Evolutionary conservation across 2,113 vertebrate species (phyloP).

Genomic region (Hydropotes inermis): DNA sequence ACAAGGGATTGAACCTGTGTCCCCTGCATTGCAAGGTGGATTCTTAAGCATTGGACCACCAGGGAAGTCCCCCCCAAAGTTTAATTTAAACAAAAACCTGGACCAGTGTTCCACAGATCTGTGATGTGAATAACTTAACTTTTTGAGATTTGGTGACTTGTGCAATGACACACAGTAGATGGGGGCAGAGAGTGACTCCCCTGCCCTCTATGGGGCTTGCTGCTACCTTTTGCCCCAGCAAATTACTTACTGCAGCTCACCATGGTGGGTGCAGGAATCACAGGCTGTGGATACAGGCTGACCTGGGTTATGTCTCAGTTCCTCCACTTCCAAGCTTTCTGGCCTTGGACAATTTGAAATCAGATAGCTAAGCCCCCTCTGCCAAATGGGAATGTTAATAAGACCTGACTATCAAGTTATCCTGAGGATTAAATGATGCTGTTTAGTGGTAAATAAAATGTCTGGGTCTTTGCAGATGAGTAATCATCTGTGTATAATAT

Average conservation of each 20-base stretch:
- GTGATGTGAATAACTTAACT: neutral
- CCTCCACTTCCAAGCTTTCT: neutral
- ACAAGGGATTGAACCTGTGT: neutral
- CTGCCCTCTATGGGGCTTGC: neutral
- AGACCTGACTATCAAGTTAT: neutral
- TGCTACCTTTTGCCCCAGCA: neutral
- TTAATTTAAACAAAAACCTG: neutral
- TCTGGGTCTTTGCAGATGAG: neutral
- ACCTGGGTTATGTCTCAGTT: neutral
- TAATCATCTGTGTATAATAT: neutral
- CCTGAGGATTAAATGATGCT: neutral
- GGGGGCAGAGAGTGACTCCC: neutral
- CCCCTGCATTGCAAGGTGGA: neutral
- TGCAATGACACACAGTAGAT: neutral
- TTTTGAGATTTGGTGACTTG: neutral
- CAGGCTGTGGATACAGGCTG: neutral
- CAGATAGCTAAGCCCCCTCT: neutral
- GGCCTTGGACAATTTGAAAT: neutral
- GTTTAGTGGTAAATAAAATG: neutral
- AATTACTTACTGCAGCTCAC: neutral
- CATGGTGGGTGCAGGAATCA: neutral
- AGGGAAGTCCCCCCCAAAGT: neutral
- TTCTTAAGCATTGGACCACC: neutral
- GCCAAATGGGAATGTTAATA: neutral
- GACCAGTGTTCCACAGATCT: neutral